phyloP scores from a whole-genome alignment of 2,888 invertebrate genomes.

The Drosophila mulleri region DNA sequence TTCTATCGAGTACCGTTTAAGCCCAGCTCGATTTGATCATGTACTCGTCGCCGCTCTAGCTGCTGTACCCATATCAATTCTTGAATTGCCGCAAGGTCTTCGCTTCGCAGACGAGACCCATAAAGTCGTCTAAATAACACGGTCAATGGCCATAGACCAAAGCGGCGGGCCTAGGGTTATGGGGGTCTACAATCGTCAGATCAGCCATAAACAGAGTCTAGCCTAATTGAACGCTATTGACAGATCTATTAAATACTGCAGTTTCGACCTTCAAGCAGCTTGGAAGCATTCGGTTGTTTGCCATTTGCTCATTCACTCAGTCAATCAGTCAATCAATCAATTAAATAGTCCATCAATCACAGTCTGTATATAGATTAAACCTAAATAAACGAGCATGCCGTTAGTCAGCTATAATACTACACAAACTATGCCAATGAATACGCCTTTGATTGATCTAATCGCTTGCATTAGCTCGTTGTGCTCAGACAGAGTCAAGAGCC shows the following conservation, averaged over 20 bases:
- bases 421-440: neutral
- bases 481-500: neutral
- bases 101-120: conserved; percentile 15
- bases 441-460: conserved; percentile 7
- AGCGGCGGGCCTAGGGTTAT: neutral
- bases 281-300: neutral
- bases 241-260: conserved; percentile 19
- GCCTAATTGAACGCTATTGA: conserved; percentile 19
- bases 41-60: conserved; percentile 5
- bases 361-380: neutral
- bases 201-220: conserved; percentile 11
- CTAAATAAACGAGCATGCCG: neutral
- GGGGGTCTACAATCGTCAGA: conserved; percentile 3
- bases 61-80: conserved; percentile 41
- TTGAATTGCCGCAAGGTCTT: conserved; percentile 39
- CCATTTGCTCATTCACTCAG: neutral
- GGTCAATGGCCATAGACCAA: conserved; percentile 11
- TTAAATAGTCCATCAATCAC: neutral
- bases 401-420: neutral
- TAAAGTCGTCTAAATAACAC: conserved; percentile 15
- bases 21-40: conserved; percentile 19
- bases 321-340: neutral
- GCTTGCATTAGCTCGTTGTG: conserved; percentile 1
- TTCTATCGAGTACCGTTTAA: conserved; percentile 34
- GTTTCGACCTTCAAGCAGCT: conserved; percentile 3